A percentile compares a stretch with the other conserved stretches of the same genome.
Evolutionary conservation across 2,797 vertebrate species (phyloP).

Genomic region (Peromyscus melanophrys): DNA sequence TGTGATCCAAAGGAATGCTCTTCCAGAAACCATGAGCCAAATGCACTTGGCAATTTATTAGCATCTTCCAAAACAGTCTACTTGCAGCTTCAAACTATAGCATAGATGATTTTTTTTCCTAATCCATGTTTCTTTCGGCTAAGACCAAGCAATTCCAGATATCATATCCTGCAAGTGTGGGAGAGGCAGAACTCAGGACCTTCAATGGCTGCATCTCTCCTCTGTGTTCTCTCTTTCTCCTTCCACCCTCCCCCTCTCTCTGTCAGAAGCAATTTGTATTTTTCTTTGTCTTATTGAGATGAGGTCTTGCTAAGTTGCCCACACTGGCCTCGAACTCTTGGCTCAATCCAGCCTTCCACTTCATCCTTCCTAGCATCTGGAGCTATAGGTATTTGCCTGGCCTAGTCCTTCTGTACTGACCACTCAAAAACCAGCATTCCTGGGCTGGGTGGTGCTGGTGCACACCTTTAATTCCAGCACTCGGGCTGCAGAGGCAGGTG

Average conservation of each 20-base stretch:
- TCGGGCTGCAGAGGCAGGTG: too few relatives aligned
- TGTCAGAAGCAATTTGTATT: neutral
- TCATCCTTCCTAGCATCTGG: neutral
- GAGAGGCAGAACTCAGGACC: neutral
- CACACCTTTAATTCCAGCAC: too few relatives aligned
- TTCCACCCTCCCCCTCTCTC: neutral
- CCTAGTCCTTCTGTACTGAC: neutral
- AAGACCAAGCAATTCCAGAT: conserved; percentile 12
- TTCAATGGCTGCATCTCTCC: neutral
- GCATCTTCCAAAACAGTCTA: neutral
- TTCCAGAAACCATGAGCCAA: conserved; percentile 23
- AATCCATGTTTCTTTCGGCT: neutral
- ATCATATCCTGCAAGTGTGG: neutral
- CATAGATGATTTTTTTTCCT: neutral
- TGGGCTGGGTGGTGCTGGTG: too few relatives aligned
- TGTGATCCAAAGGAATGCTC: neutral
- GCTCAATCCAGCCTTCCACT: neutral
- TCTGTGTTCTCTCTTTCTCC: neutral
- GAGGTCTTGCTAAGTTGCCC: neutral
- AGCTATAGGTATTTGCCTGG: neutral
- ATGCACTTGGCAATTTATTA: conserved; percentile 30
- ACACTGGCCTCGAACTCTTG: neutral
- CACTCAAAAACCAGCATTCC: neutral
- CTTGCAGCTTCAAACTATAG: conserved; percentile 16
- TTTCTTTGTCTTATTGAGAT: neutral